Conservation (phyloP, 2,888 invertebrate genomes). For the Diarsia dahlii region DNA sequence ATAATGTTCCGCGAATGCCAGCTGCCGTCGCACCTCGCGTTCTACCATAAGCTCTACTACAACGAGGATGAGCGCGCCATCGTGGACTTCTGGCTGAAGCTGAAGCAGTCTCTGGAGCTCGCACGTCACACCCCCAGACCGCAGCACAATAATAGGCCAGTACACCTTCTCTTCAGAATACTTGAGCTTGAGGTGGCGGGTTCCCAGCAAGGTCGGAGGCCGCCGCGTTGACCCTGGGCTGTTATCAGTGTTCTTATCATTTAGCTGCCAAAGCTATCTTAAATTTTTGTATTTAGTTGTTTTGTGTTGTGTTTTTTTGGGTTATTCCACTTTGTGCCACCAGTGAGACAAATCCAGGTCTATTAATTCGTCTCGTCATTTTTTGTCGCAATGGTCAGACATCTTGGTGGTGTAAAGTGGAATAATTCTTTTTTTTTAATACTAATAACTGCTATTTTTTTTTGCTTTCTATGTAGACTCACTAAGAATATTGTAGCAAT, state of each 20-base stretch:
- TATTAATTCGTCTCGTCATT: no score
- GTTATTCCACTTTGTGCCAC: background rate
- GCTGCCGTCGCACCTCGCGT: constrained; percentile 92
- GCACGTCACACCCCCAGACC: constrained; percentile 49
- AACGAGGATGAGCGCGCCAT: constrained; percentile 83
- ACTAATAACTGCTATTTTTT: no score
- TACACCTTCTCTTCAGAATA: background rate
- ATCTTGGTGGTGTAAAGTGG: background rate
- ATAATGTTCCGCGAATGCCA: constrained; percentile 92
- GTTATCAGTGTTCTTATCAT: background rate
- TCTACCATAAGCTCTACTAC: constrained; percentile 91
- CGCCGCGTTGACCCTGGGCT: no score
- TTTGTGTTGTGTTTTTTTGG: background rate
- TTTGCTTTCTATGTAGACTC: background rate
- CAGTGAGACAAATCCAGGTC: background rate
- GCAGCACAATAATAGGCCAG: constrained; percentile 38
- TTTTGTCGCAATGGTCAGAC: no score
- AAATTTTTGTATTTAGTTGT: background rate
- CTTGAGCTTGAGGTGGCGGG: background rate
- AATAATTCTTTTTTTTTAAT: background rate
- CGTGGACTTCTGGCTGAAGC: constrained; percentile 94
- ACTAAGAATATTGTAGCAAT: background rate
- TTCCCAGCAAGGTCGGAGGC: background rate
- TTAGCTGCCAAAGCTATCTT: background rate
- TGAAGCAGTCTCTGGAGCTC: constrained; percentile 89